phyloP scores from a whole-genome alignment of 2,797 vertebrate genomes.

The Cryptoprocta ferox region DNA sequence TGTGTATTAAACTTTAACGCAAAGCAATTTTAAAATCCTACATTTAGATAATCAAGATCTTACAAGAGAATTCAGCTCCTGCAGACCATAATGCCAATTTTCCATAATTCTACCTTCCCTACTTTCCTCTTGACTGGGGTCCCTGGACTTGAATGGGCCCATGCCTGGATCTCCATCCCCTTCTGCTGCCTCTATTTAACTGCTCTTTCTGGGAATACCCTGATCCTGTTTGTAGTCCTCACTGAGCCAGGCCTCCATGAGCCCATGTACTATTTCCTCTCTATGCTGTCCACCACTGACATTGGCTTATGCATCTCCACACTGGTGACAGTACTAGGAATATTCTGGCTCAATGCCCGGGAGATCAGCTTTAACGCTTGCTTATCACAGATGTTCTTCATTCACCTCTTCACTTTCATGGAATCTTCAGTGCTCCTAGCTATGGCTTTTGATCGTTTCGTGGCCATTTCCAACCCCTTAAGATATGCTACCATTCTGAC shows the following conservation, averaged over 20 bases:
- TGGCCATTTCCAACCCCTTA: slow-evolving; percentile 73
- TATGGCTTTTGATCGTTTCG: slow-evolving; percentile 71
- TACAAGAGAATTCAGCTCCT: background rate
- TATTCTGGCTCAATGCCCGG: slow-evolving; percentile 82
- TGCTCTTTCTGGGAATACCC: slow-evolving; percentile 85
- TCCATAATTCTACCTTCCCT: slow-evolving; percentile 34
- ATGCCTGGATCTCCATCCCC: slow-evolving; percentile 69
- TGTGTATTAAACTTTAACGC: background rate
- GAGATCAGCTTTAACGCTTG: slow-evolving; percentile 86
- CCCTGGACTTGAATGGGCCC: slow-evolving; percentile 67
- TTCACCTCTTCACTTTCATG: slow-evolving; percentile 84
- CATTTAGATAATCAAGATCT: slow-evolving; percentile 51
- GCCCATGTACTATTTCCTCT: slow-evolving; percentile 90
- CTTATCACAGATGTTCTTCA: slow-evolving; percentile 89
- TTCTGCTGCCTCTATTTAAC: slow-evolving; percentile 71
- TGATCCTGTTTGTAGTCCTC: slow-evolving; percentile 84
- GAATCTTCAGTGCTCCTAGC: slow-evolving; percentile 74
- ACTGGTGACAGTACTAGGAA: slow-evolving; percentile 85
- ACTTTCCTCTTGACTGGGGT: slow-evolving; percentile 62
- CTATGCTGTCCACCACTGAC: slow-evolving; percentile 82
- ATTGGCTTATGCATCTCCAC: slow-evolving; percentile 83
- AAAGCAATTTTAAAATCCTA: slow-evolving; percentile 50
- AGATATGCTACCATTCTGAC: slow-evolving; percentile 64
- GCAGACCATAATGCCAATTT: background rate
- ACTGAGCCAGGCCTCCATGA: slow-evolving; percentile 83